Percentiles rank a stretch among this genome's conserved stretches.
phyloP scores from a whole-genome alignment of 2,888 invertebrate species.

The Chesias legatella region DNA sequence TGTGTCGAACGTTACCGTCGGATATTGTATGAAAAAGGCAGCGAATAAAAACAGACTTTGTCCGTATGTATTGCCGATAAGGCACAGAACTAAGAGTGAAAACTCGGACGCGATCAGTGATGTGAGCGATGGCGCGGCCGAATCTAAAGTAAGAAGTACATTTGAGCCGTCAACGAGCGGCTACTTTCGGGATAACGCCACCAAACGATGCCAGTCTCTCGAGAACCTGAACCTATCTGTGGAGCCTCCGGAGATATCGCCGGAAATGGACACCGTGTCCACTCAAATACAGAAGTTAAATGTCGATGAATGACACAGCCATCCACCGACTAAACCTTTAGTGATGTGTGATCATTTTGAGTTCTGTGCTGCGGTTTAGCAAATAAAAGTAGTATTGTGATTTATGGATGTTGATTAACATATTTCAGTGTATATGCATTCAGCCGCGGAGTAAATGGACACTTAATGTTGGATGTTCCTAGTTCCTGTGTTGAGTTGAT shows the following conservation, averaged over 20 bases:
- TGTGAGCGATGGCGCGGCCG: slow-evolving; percentile 51
- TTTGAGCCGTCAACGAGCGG: slow-evolving; percentile 69
- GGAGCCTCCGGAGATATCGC: slow-evolving; percentile 67
- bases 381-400: slow-evolving; percentile 51
- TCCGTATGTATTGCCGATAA: slow-evolving; percentile 79
- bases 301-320: slow-evolving; percentile 77
- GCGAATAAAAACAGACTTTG: slow-evolving; percentile 79
- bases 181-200: slow-evolving; percentile 48
- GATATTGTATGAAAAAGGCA: slow-evolving; percentile 78
- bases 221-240: slow-evolving; percentile 76
- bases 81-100: slow-evolving; percentile 82
- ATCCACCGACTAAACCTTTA: slow-evolving; percentile 30
- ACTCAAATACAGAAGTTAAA: slow-evolving; percentile 82
- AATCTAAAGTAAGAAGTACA: slow-evolving; percentile 47
- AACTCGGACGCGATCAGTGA: slow-evolving; percentile 79
- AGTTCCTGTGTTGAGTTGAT: slow-evolving; percentile 49
- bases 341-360: slow-evolving; percentile 37
- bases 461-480: slow-evolving; percentile 60
- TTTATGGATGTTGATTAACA: slow-evolving; percentile 50
- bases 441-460: slow-evolving; percentile 43
- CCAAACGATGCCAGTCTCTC: slow-evolving; percentile 82
- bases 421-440: slow-evolving; percentile 61
- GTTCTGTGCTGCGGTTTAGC: slow-evolving; percentile 34
- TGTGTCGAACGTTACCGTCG: slow-evolving; percentile 82
- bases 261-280: slow-evolving; percentile 82